Evolutionary conservation across 2,888 invertebrate genomes (phyloP), one percentile per base, ranked within the genome.

Genomic region (Selenia dentaria): DNA sequence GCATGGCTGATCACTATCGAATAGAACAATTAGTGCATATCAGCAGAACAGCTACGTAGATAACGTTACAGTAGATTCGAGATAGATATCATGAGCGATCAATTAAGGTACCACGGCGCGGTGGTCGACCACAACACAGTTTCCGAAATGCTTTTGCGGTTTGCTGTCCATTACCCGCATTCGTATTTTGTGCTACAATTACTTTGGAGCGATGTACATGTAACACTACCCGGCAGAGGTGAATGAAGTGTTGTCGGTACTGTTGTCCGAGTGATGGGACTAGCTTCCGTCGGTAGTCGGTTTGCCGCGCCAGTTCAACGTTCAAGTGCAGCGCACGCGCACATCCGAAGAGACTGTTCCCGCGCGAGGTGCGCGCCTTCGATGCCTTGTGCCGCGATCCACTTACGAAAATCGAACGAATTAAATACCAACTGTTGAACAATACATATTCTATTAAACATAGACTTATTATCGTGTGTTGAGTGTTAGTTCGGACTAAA

Each of bases 311-410:
- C 79, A 81, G 87, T 87, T 86, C 84, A 83, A 82, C 77, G 86
- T 74, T 84, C 83, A 86, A 81, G 83, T 83, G 83, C 84, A 82
- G 74, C 78, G 79, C 78, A 60, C 65, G 59, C 84, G 84, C 86
- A 87, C 80, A 83, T 74, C 77, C 67, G 64, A 64, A 74, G 74
- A 73, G 79, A 67, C 74, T 66, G 79, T 67, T 64, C 59, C 55
- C 64, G 68, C 63, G 74, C 73, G 71, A 74, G 75, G 79, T 72
- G 82, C 78, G 75, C 77, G 70, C 53, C 47, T 69, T 52, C 38
- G 59, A 68, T 64, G 62, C 62, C 58, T 52, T 47, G 64, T 57
- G 53, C 55, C 65, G 71, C 67, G 71, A 62, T 66, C 68, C 51
- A 69, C 56, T 71, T 72, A 66, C 70, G 70, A 74, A 65, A 59